Percentiles rank a stretch among this genome's conserved stretches.
Evolutionary conservation across 2,113 vertebrate genomes (phyloP).

Genomic region (Candoia aspera): DNA sequence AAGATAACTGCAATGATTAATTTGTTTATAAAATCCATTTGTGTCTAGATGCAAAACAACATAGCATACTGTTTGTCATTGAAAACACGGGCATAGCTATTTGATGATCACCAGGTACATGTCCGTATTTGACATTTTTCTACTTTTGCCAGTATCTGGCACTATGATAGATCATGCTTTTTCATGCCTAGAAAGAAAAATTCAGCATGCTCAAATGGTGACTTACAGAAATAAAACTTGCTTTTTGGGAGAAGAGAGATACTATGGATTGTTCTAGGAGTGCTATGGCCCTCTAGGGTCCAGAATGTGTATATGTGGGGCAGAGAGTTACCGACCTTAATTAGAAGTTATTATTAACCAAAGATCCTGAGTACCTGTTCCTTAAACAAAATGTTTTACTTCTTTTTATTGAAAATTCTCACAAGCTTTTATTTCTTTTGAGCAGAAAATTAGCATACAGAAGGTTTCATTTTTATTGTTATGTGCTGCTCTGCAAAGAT

Average conservation of each 20-base stretch:
- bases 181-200: background rate
- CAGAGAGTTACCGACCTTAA: background rate
- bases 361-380: slow-evolving; percentile 25
- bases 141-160: background rate
- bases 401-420: slow-evolving; percentile 18
- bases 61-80: background rate
- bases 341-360: slow-evolving; percentile 12
- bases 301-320: background rate
- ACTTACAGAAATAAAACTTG: background rate
- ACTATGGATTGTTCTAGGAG: background rate
- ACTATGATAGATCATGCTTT: background rate
- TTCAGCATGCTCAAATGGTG: background rate
- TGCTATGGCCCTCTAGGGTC: background rate
- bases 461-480: slow-evolving; percentile 34
- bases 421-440: slow-evolving; percentile 14
- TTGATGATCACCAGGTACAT: no score
- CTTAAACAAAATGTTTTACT: slow-evolving; percentile 15
- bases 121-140: background rate
- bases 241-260: background rate
- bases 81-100: background rate
- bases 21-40: background rate
- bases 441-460: slow-evolving; percentile 7
- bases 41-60: background rate
- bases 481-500: background rate
- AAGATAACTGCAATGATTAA: background rate